Percentiles rank a stretch among this genome's conserved stretches.
These are phyloP conservation scores for Recurvirostra avosetta DNA, from an alignment of 2,113 vertebrate species.

Conservation along the genomic window DNA sequence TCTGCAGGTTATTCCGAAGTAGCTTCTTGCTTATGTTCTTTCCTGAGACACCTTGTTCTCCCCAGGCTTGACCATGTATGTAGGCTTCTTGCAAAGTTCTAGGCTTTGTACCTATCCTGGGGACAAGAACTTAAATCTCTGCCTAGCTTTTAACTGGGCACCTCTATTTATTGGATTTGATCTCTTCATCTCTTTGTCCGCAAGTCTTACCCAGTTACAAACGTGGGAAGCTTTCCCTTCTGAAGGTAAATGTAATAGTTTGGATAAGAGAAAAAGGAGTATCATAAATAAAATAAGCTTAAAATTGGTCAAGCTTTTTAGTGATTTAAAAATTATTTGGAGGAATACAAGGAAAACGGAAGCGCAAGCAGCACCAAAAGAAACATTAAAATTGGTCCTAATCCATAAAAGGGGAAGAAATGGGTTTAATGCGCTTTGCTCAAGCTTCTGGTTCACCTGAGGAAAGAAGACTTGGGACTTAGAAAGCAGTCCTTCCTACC, in stretches of 20 bases:
- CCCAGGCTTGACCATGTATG: not conserved
- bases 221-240: not conserved
- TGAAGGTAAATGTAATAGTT: not conserved
- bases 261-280: not conserved
- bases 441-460: not conserved
- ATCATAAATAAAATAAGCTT: not conserved
- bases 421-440: not conserved
- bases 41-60: not conserved
- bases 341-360: not conserved
- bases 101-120: not conserved
- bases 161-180: not conserved
- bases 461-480: not conserved
- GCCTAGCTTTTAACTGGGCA: not conserved
- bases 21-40: not conserved
- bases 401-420: not conserved
- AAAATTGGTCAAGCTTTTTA: not conserved
- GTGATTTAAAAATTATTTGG: not conserved
- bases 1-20: not conserved
- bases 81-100: not conserved
- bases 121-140: not conserved
- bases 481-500: not conserved
- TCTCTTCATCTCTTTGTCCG: not conserved
- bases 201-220: not conserved
- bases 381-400: not conserved
- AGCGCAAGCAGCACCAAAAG: not conserved